A percentile compares a stretch with the other conserved stretches of the same genome.
Conservation (phyloP, 2,888 invertebrate species). For the Aproaerema taeniolella region DNA sequence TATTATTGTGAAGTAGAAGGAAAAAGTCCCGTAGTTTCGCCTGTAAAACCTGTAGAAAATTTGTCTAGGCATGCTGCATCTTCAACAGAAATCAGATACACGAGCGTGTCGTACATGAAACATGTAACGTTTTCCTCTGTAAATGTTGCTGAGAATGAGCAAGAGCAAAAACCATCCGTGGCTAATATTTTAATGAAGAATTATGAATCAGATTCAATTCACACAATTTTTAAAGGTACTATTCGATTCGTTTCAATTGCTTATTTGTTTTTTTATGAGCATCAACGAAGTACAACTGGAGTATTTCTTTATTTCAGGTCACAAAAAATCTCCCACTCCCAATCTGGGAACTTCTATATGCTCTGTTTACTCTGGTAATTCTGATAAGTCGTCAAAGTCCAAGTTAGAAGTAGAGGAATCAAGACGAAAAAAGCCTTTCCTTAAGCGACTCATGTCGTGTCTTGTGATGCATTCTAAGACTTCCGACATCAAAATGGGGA, state of each 20-base stretch:
- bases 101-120: slow-evolving; percentile 34
- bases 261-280: background rate
- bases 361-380: slow-evolving; percentile 39
- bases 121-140: slow-evolving; percentile 39
- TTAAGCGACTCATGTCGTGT: slow-evolving; percentile 55
- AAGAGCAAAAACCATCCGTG: background rate
- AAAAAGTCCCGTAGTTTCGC: too few species aligned
- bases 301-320: slow-evolving; percentile 43
- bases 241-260: too few species aligned
- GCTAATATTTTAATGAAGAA: background rate
- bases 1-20: too few species aligned
- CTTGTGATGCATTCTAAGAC: slow-evolving; percentile 45
- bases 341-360: slow-evolving; percentile 55
- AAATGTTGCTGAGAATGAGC: slow-evolving; percentile 20
- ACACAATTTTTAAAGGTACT: slow-evolving; percentile 55
- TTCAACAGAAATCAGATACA: slow-evolving; percentile 42
- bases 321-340: slow-evolving; percentile 44
- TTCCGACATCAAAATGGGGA: slow-evolving; percentile 29
- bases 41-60: too few species aligned
- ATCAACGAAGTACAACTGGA: too few species aligned
- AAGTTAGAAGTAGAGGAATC: slow-evolving; percentile 24
- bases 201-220: slow-evolving; percentile 31
- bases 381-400: slow-evolving; percentile 21
- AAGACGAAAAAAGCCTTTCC: slow-evolving; percentile 47
- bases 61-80: slow-evolving; percentile 36